These are phyloP conservation scores for Cantharis nigra DNA, from an alignment of 2,888 invertebrate species.

Conservation along the genomic window DNA sequence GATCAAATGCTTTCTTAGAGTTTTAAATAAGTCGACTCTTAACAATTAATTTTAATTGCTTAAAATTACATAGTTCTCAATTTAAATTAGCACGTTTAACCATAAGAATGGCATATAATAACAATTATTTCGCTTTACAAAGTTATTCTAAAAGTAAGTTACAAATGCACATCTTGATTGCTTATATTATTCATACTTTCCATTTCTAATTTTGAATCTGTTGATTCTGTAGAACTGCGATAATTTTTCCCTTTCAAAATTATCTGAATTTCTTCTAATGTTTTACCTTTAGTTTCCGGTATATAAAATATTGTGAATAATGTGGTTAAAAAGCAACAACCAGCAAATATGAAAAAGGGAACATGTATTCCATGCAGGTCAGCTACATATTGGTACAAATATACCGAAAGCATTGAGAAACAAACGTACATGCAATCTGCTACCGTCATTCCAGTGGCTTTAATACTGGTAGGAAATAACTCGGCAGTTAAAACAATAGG, in stretches of 20 bases:
- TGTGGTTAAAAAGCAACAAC: constrained; percentile 44
- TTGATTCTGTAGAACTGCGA: neutral
- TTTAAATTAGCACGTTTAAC: neutral
- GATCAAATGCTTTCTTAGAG: neutral
- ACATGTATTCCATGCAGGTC: constrained; percentile 44
- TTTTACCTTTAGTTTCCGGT: constrained; percentile 52
- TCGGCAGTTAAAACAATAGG: constrained; percentile 53
- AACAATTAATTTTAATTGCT: neutral
- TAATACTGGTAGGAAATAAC: constrained; percentile 52
- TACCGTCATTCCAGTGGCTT: constrained; percentile 53
- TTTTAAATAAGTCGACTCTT: neutral
- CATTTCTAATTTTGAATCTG: neutral
- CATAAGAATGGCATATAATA: neutral
- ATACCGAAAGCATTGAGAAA: constrained; percentile 46
- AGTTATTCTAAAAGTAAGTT: neutral
- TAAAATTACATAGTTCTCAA: neutral
- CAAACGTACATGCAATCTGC: constrained; percentile 50
- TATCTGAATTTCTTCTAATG: constrained; percentile 51
- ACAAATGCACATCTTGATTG: neutral
- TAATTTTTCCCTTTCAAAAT: constrained; percentile 46
- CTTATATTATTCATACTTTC: constrained; percentile 1
- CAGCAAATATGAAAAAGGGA: constrained; percentile 50
- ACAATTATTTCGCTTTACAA: neutral
- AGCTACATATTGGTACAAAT: constrained; percentile 44
- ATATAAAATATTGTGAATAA: constrained; percentile 49